Conservation (phyloP, 2,888 invertebrate species). For the Agrilus mali region DNA sequence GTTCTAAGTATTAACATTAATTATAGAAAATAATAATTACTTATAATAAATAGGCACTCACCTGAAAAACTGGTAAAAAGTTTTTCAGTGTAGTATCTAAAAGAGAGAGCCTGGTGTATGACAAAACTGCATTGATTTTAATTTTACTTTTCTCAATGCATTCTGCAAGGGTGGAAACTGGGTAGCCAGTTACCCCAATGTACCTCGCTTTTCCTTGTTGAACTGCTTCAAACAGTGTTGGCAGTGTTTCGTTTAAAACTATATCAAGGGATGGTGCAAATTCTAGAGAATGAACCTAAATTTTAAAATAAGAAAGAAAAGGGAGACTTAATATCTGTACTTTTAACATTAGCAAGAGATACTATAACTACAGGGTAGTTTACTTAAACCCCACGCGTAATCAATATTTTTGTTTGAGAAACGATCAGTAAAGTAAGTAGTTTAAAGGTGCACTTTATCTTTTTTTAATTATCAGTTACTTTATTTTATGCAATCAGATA, state of each 20-base stretch:
- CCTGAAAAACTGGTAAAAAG: conserved; percentile 65
- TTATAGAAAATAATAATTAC: background rate
- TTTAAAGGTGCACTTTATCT: no score
- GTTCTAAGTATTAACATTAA: no score
- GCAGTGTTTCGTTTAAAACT: conserved; percentile 75
- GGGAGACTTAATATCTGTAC: no score
- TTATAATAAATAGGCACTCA: conserved; percentile 23
- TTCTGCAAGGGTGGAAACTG: conserved; percentile 61
- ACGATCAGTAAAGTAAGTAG: no score
- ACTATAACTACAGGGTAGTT: no score
- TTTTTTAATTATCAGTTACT: no score
- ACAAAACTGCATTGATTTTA: conserved; percentile 57
- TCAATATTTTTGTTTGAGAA: no score
- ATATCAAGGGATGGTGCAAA: conserved; percentile 66
- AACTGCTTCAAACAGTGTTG: conserved; percentile 62
- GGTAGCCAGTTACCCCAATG: conserved; percentile 84
- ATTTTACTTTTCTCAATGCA: conserved; percentile 52
- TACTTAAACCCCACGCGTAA: no score
- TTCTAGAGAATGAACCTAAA: conserved; percentile 83
- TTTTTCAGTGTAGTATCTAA: conserved; percentile 64
- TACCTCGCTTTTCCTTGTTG: conserved; percentile 58
- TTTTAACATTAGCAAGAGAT: no score
- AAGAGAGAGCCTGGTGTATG: conserved; percentile 70
- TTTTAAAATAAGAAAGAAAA: background rate
- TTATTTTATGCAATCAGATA: no score